Conservation (phyloP, 2,888 invertebrate genomes). For the Nephrotoma appendiculata region DNA sequence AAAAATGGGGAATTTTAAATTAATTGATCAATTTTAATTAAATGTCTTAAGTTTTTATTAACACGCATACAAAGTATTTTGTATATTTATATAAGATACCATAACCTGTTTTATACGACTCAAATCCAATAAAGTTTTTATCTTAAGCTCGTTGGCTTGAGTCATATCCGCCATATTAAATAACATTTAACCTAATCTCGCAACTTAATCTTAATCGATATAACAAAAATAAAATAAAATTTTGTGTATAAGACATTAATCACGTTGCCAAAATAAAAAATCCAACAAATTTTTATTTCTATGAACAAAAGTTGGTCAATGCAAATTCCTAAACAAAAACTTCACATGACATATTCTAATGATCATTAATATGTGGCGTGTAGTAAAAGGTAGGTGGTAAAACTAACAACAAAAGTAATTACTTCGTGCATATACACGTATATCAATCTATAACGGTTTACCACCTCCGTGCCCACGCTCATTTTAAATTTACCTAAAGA, state of each 20-base stretch:
- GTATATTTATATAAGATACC: not conserved
- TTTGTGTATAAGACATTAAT: not conserved
- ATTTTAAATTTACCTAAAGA: not conserved
- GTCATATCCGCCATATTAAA: not conserved
- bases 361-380: not conserved
- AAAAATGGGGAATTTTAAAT: not conserved
- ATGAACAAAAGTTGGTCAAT: not conserved
- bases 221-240: not conserved
- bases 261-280: not conserved
- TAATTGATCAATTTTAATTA: not conserved
- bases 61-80: not conserved
- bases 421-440: not conserved
- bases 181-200: not conserved
- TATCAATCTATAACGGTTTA: not conserved
- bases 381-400: not conserved
- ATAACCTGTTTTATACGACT: not conserved
- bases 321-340: not conserved
- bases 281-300: not conserved
- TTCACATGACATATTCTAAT: not conserved
- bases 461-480: not conserved
- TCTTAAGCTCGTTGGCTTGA: not conserved
- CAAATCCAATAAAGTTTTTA: not conserved
- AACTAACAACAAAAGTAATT: not conserved
- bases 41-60: not conserved
- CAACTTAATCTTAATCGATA: not conserved